Conservation (phyloP, 2,113 vertebrate species). For the Cyprinus carpio region DNA sequence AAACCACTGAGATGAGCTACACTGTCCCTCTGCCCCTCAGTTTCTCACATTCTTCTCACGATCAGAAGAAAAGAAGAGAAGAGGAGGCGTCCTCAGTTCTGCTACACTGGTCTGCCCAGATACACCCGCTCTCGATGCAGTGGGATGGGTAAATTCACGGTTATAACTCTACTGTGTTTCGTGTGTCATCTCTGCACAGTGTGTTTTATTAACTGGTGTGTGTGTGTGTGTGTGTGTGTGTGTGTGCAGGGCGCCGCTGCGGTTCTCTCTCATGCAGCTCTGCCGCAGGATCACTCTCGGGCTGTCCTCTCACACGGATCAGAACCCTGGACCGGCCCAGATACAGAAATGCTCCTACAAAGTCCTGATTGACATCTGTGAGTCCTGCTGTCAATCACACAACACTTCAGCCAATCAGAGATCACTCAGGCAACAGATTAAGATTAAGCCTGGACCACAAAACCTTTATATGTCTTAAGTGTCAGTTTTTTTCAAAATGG, state of each 20-base stretch:
- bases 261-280: conserved; percentile 77
- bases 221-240: background rate
- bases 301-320: conserved; percentile 60
- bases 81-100: conserved; percentile 68
- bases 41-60: conserved; percentile 65
- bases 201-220: background rate
- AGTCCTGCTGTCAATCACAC: conserved; percentile 51
- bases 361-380: conserved; percentile 68
- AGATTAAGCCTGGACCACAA: too few relatives aligned
- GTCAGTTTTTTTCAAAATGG: too few relatives aligned
- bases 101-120: conserved; percentile 64
- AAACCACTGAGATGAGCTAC: background rate
- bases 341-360: conserved; percentile 65
- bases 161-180: background rate
- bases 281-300: conserved; percentile 75
- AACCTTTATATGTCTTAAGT: too few relatives aligned
- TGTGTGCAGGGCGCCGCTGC: conserved; percentile 73
- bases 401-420: background rate
- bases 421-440: background rate
- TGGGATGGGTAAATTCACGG: conserved; percentile 75
- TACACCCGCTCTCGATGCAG: conserved; percentile 78
- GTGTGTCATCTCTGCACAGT: background rate
- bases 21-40: conserved; percentile 50
- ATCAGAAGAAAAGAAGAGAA: conserved; percentile 66
- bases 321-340: background rate